Percentiles rank a stretch among this genome's conserved stretches.
phyloP scores from a whole-genome alignment of 2,797 vertebrate genomes.

The Artibeus lituratus region DNA sequence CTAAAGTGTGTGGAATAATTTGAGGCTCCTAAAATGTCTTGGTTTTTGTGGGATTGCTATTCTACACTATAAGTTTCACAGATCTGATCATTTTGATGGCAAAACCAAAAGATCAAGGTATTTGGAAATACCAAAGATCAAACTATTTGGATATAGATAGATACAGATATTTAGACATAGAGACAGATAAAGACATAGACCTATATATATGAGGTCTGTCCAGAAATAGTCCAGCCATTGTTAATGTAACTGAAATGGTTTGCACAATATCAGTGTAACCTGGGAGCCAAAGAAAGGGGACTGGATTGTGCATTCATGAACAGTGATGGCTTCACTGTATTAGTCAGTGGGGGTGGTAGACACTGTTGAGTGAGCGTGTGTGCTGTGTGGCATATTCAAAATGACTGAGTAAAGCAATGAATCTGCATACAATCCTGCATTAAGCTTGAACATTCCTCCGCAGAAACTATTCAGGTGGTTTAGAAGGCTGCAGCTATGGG shows the following conservation, averaged over 20 bases:
- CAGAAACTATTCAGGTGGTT: background rate
- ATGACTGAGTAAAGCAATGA: background rate
- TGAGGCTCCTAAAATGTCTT: background rate
- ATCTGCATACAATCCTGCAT: background rate
- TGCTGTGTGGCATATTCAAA: background rate
- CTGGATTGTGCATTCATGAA: background rate
- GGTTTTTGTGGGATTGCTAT: background rate
- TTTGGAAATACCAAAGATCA: background rate
- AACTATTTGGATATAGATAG: background rate
- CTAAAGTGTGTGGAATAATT: background rate
- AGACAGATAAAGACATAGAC: background rate
- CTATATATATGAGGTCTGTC: background rate
- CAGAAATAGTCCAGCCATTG: background rate
- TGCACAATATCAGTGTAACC: background rate
- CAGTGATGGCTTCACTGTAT: background rate
- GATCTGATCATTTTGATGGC: background rate
- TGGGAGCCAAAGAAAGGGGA: background rate
- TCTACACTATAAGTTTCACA: background rate
- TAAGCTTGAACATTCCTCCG: background rate
- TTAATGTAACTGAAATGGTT: background rate
- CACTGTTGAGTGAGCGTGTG: background rate
- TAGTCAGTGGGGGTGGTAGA: background rate
- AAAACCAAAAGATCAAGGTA: background rate
- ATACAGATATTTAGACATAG: background rate
- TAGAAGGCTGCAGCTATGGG: background rate